Evolutionary conservation across 2,888 invertebrate genomes (phyloP).

Genomic region (Ochropleura plecta): DNA sequence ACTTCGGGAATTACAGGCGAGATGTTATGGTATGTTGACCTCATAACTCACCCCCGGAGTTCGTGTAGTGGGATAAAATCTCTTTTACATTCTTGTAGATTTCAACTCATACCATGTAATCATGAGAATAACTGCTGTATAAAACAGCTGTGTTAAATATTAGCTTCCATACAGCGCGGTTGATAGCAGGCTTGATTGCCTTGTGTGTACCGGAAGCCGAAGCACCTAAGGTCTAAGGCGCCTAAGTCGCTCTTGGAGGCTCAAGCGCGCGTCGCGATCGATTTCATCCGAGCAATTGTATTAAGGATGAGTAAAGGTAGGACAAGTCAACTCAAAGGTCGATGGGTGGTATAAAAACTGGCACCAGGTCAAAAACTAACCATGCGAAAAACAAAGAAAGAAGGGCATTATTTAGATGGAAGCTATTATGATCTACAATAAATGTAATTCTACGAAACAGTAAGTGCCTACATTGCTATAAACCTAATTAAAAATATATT

Average conservation of each 20-base stretch:
- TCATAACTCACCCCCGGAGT: no score
- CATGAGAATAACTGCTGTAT: no score
- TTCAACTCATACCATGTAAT: not conserved
- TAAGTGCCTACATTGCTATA: not conserved
- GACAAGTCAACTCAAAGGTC: no score
- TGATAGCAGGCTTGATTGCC: constrained; percentile 2
- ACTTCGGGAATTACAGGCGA: no score
- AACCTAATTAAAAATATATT: constrained; percentile 15
- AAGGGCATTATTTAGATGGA: not conserved
- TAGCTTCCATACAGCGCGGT: not conserved
- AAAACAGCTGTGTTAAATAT: not conserved
- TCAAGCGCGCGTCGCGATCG: not conserved
- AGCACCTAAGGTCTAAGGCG: not conserved
- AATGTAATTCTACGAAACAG: not conserved
- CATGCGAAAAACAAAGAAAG: no score
- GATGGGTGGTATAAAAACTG: no score
- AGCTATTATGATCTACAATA: not conserved
- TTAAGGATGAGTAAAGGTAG: not conserved
- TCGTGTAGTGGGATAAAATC: no score
- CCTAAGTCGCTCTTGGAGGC: not conserved
- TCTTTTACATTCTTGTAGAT: not conserved
- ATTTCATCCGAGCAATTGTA: not conserved
- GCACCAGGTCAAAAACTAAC: no score
- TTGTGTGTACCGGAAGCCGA: constrained; percentile 29
- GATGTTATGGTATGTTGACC: no score